Percentiles rank a stretch among this genome's conserved stretches.
Evolutionary conservation across 2,113 vertebrate species (phyloP).

Genomic region (Elaphurus davidianus): DNA sequence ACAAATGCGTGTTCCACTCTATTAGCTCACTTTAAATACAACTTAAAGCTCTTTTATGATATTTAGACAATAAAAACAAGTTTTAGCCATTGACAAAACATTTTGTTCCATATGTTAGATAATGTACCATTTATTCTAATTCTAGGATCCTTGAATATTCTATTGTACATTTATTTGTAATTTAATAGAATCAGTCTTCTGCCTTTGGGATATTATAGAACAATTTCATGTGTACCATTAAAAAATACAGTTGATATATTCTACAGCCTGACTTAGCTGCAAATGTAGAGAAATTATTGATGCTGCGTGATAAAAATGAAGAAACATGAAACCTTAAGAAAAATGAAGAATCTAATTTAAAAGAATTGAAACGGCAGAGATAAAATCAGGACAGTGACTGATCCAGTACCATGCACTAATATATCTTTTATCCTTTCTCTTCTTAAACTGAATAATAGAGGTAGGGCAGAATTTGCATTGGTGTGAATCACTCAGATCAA

Average conservation of each 20-base stretch:
- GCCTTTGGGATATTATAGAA: constrained; percentile 56
- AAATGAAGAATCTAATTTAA: constrained; percentile 63
- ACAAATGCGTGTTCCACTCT: not conserved
- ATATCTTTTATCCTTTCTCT: constrained; percentile 67
- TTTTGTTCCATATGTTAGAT: constrained; percentile 48
- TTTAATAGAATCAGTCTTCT: constrained; percentile 58
- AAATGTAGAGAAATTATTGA: constrained; percentile 63
- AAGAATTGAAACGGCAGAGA: constrained; percentile 61
- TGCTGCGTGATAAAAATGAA: constrained; percentile 48
- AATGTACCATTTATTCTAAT: constrained; percentile 43
- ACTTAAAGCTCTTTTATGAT: constrained; percentile 13
- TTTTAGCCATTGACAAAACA: constrained; percentile 47
- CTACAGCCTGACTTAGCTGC: constrained; percentile 3
- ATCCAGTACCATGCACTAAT: constrained; percentile 55
- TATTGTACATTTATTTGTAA: constrained; percentile 60
- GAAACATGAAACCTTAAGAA: constrained; percentile 55
- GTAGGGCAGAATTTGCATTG: constrained; percentile 72
- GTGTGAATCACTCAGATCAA: constrained; percentile 64
- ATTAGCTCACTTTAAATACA: constrained; percentile 46
- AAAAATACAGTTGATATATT: constrained; percentile 57
- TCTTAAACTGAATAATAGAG: constrained; percentile 68
- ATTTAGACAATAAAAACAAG: constrained; percentile 33
- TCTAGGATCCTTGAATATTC: constrained; percentile 38
- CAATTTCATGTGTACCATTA: constrained; percentile 62
- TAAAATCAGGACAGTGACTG: constrained; percentile 66